These are phyloP conservation scores for Ephialtes manifestator DNA, from an alignment of 2,888 invertebrate species.

Conservation along the genomic window DNA sequence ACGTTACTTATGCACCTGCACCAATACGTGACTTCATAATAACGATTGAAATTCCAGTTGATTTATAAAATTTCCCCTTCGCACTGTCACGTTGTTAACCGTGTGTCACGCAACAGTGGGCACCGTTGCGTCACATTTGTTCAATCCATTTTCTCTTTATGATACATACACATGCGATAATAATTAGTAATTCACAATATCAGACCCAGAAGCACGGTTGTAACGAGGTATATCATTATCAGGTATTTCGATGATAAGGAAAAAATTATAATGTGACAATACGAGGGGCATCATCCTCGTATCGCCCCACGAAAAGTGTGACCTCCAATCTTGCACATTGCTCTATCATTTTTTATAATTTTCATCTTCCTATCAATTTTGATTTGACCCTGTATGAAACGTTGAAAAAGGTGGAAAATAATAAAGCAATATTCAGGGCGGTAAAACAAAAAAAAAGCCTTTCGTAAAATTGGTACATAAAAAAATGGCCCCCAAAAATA, in stretches of 20 bases:
- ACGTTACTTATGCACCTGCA: slow-evolving; percentile 24
- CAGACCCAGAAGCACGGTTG: background rate
- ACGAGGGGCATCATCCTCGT: background rate
- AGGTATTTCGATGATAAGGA: slow-evolving; percentile 10
- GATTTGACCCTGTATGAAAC: too few relatives aligned
- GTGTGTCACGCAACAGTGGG: slow-evolving; percentile 32
- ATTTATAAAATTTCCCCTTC: slow-evolving; percentile 32
- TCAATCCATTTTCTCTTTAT: slow-evolving; percentile 34
- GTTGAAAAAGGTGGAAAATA: too few relatives aligned
- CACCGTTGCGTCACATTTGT: slow-evolving; percentile 34
- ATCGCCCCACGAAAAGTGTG: too few relatives aligned
- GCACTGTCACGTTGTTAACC: slow-evolving; percentile 11
- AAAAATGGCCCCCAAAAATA: too few relatives aligned
- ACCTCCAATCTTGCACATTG: too few relatives aligned
- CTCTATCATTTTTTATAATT: too few relatives aligned
- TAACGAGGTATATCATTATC: slow-evolving; percentile 3
- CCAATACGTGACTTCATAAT: slow-evolving; percentile 30
- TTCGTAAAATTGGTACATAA: too few relatives aligned
- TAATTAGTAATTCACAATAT: slow-evolving; percentile 25
- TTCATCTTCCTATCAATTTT: too few relatives aligned
- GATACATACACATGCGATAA: background rate
- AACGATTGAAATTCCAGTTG: slow-evolving; percentile 46
- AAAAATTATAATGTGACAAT: background rate
- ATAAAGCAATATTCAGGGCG: too few relatives aligned
- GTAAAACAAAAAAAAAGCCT: too few relatives aligned